Conservation (phyloP, 2,888 invertebrate species). For the Creontiades dilutus region DNA sequence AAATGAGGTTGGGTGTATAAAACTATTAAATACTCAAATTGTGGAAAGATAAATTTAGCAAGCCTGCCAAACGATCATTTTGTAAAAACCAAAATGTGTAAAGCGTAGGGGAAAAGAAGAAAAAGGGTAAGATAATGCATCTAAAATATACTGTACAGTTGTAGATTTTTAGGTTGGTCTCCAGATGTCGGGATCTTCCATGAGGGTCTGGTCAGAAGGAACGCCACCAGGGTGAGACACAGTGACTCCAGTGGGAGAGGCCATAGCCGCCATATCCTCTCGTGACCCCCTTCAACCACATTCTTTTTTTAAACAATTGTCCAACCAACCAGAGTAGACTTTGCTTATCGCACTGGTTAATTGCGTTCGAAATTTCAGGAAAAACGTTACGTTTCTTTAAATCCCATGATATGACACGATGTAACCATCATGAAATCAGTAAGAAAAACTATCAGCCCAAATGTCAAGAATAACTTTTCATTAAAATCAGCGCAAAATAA, state of each 20-base stretch:
- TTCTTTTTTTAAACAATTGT: neutral
- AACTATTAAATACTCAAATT: too few relatives aligned
- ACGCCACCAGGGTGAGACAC: conserved; percentile 81
- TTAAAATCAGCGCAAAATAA: too few relatives aligned
- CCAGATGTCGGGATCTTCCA: conserved; percentile 96
- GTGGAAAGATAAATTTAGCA: too few relatives aligned
- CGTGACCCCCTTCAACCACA: conserved; percentile 85
- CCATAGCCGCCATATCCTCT: conserved; percentile 91
- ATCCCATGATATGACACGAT: too few relatives aligned
- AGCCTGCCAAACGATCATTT: too few relatives aligned
- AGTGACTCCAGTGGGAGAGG: conserved; percentile 83
- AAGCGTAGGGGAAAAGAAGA: neutral
- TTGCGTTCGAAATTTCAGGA: neutral
- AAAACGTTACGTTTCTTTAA: too few relatives aligned
- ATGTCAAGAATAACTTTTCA: too few relatives aligned
- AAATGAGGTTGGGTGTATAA: too few relatives aligned
- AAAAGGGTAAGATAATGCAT: neutral
- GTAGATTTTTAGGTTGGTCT: conserved; percentile 85
- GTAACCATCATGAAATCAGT: too few relatives aligned
- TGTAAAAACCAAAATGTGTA: neutral
- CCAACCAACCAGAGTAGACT: conserved; percentile 41
- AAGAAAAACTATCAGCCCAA: too few relatives aligned
- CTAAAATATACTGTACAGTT: conserved; percentile 64
- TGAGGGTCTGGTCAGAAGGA: conserved; percentile 84
- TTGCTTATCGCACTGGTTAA: conserved; percentile 48